Base-by-base conservation (phyloP, 2,113 vertebrate genomes). In the Oryzias javanicus region DNA sequence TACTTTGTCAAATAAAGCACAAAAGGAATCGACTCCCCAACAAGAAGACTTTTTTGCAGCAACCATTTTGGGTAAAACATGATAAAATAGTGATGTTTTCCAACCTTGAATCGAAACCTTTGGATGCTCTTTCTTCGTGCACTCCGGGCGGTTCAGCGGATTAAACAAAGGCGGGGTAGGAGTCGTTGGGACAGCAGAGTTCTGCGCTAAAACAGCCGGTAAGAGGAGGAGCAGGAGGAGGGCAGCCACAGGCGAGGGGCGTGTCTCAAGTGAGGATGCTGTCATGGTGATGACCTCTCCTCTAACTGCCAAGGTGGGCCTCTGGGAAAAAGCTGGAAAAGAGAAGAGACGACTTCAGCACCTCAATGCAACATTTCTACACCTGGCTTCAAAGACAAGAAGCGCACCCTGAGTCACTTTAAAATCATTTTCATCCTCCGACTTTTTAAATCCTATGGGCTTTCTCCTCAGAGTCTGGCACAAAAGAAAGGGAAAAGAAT, bases 31-130 rank as follows among this genome's bases (percentile, higher is more conserved):
- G 35, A 35, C 35, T 35, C 8, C 29, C 7, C 29, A 35, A 35
- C 29, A 35, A 35, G 8, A 35, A 35, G 3, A 10, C 10, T 12
- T 12, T 35, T 35, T 35, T 35, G 14, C 42, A 44, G 19, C 3
- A 8, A 18, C 8, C 46, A 47, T n/a, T 18, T 18, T 12, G 46
- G 19, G n/a, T 12, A 47, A 15, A 47, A 18, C 4, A 1, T 10
- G 4, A 47, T 19, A 47, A 13, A 47, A 47, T 17, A 19, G 45
- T 6, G n/a, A 41, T 45, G 78, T 53, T 16, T n/a, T 51, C 94
- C 94, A 87, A 99, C 97, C 97, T 94, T 93, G 92, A 71, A 95
- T 94, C 80, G 95, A 88, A 80, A 98, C 93, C 48, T 91, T 89
- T 56, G 97, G 97, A 70, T 98, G 97, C 51, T 98, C 95, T 80